These are phyloP conservation scores for Zenarchopterus dispar DNA, from an alignment of 2,797 vertebrate species.

Conservation along the genomic window DNA sequence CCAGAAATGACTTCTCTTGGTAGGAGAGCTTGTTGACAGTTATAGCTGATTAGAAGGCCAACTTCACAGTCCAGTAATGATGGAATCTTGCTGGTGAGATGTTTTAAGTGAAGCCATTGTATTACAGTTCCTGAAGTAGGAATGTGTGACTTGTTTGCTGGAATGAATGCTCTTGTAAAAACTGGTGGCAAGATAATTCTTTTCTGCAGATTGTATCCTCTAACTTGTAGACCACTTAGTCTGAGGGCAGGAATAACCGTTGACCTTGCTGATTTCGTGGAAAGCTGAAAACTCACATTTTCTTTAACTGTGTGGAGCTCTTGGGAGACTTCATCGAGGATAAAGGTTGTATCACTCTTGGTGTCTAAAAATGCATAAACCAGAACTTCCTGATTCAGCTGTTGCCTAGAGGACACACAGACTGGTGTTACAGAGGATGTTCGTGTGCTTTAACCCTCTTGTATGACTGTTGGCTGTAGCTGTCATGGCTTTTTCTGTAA, in stretches of 20 bases:
- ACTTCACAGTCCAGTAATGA: constrained; percentile 27
- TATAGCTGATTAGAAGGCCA: constrained; percentile 3
- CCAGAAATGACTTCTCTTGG: constrained; percentile 30
- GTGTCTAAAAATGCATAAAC: not conserved
- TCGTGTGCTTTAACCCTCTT: not conserved
- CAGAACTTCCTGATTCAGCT: not conserved
- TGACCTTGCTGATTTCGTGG: not conserved
- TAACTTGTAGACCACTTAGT: not conserved
- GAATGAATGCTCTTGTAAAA: constrained; percentile 17
- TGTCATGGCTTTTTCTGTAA: too few species aligned
- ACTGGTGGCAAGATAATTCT: not conserved
- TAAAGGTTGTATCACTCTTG: not conserved
- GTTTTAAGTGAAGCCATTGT: constrained; percentile 45
- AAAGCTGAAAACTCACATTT: not conserved
- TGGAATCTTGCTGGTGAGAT: constrained; percentile 31
- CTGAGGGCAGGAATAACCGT: not conserved
- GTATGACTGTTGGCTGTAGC: not conserved
- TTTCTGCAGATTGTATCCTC: constrained; percentile 7
- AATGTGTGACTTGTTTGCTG: constrained; percentile 2
- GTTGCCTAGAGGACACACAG: too few species aligned
- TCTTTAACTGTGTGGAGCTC: not conserved
- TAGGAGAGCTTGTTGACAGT: constrained; percentile 40
- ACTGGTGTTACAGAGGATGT: not conserved
- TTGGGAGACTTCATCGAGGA: not conserved
- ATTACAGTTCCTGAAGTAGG: constrained; percentile 12